phyloP scores from a whole-genome alignment of 1,140 invertebrate genomes.

The Aphelenchoides avenae region DNA sequence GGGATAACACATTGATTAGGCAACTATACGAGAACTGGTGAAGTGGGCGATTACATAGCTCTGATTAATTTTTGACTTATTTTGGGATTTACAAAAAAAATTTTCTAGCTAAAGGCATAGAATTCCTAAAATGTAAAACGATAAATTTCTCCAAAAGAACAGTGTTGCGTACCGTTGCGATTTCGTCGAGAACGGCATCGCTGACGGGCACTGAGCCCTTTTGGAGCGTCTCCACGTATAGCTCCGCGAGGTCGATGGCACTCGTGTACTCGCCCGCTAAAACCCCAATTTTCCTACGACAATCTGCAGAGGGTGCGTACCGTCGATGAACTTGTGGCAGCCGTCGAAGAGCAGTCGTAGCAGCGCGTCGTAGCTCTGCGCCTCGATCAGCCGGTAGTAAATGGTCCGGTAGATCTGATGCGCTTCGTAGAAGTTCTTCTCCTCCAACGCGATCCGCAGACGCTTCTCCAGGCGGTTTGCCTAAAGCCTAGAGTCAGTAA shows the following conservation, averaged over 20 bases:
- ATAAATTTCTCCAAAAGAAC: not conserved
- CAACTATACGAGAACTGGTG: too few species aligned
- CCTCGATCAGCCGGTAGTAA: slow-evolving; percentile 18
- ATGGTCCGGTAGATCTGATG: slow-evolving; percentile 40
- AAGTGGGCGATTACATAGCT: not conserved
- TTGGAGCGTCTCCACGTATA: slow-evolving; percentile 28
- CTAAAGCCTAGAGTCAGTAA: slow-evolving; percentile 20
- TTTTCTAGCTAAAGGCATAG: slow-evolving; percentile 3
- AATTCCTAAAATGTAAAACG: not conserved
- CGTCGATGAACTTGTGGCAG: slow-evolving; percentile 18
- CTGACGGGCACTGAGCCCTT: too few species aligned
- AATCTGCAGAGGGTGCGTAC: not conserved
- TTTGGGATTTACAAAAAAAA: not conserved
- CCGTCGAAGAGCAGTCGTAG: slow-evolving; percentile 14
- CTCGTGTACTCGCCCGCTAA: slow-evolving; percentile 28
- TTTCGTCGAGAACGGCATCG: too few species aligned
- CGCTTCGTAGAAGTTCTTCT: slow-evolving; percentile 34
- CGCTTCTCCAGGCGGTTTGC: slow-evolving; percentile 29
- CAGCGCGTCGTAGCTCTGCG: slow-evolving; percentile 12
- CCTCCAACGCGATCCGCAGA: slow-evolving; percentile 13
- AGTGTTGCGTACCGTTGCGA: too few species aligned
- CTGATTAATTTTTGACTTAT: slow-evolving; percentile 5
- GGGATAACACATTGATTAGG: not conserved
- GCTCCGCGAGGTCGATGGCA: slow-evolving; percentile 32
- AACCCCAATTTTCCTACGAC: not conserved